Evolutionary conservation across 2,888 invertebrate genomes (phyloP).

Genomic region (Oasisia sp.): DNA sequence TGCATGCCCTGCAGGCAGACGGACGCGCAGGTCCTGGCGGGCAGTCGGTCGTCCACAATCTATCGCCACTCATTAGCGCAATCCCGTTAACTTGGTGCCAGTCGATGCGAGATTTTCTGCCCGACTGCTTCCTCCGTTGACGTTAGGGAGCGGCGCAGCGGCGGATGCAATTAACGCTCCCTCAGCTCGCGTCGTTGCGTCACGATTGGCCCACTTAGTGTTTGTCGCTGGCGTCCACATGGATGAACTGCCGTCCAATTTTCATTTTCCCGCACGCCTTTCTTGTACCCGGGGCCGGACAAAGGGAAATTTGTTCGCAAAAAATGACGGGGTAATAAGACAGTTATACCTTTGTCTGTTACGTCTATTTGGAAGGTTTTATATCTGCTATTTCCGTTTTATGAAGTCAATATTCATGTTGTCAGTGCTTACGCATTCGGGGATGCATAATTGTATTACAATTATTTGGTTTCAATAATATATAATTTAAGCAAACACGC

Average conservation of each 20-base stretch:
- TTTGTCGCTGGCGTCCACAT: neutral
- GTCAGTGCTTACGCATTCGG: too few relatives aligned
- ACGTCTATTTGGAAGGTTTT: neutral
- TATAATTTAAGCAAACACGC: too few relatives aligned
- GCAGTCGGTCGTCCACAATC: neutral
- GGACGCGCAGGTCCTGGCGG: neutral
- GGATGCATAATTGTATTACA: too few relatives aligned
- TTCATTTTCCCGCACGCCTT: neutral
- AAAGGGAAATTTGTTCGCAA: neutral
- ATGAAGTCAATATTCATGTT: too few relatives aligned
- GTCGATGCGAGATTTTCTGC: constrained; percentile 6
- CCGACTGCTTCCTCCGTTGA: neutral
- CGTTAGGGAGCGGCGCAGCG: neutral
- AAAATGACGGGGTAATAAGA: neutral
- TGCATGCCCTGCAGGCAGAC: neutral
- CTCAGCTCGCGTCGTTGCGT: constrained; percentile 8
- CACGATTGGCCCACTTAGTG: neutral
- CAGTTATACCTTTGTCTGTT: neutral
- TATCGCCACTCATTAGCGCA: neutral
- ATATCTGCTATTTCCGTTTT: too few relatives aligned
- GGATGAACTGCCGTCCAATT: neutral
- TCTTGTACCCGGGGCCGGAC: neutral
- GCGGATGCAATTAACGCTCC: neutral
- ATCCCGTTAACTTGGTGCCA: neutral
- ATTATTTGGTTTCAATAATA: too few relatives aligned